A percentile compares a stretch with the other conserved stretches of the same genome.
Conservation (phyloP, 1,140 invertebrate genomes). For the Aphis gossypii region DNA sequence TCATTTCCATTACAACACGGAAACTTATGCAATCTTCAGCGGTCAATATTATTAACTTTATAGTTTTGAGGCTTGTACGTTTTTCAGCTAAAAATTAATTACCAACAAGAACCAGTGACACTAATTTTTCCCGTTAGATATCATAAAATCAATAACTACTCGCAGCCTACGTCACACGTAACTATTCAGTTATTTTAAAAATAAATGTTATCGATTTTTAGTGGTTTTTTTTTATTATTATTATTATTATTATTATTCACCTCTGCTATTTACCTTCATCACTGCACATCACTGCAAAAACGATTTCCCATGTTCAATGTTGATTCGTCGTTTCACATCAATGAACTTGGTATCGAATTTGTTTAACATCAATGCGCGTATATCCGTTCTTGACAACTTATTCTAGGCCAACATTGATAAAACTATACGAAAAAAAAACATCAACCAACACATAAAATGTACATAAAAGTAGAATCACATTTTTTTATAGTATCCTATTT, state of each 20-base stretch:
- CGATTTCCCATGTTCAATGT: background rate
- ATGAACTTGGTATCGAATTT: background rate
- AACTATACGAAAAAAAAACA: background rate
- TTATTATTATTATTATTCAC: background rate
- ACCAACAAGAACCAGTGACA: background rate
- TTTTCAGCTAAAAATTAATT: background rate
- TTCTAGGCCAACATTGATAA: background rate
- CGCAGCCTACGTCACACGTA: background rate
- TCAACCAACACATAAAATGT: background rate
- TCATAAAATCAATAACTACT: background rate
- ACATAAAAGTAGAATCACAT: background rate
- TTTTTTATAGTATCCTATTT: constrained; percentile 3
- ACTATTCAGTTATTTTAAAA: background rate
- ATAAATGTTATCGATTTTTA: background rate
- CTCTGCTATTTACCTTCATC: background rate
- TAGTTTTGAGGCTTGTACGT: background rate
- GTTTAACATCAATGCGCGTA: background rate
- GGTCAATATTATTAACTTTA: background rate
- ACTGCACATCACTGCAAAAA: background rate
- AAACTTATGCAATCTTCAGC: background rate
- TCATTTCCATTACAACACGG: background rate
- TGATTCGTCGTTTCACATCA: constrained; percentile 1
- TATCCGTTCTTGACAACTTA: background rate
- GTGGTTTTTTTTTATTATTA: background rate
- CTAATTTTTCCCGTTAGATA: background rate